These are phyloP conservation scores for Thelaira solivaga DNA, from an alignment of 2,888 invertebrate species.

Conservation along the genomic window DNA sequence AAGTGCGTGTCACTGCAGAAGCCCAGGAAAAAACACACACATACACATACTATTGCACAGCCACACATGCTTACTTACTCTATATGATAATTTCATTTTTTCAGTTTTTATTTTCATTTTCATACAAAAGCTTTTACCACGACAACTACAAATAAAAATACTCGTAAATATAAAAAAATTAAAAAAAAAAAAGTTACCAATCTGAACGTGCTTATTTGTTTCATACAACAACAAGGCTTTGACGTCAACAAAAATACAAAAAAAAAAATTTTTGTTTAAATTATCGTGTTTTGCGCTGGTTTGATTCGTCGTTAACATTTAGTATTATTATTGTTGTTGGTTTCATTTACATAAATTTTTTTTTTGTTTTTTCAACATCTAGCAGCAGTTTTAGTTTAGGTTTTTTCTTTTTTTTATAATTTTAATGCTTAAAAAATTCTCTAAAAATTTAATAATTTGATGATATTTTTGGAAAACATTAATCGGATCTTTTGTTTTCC, in stretches of 20 bases:
- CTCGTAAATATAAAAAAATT: constrained; percentile 12
- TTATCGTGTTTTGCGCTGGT: background rate
- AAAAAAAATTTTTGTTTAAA: background rate
- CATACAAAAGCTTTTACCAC: constrained; percentile 16
- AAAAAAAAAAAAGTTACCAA: constrained; percentile 10
- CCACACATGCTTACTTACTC: too few relatives aligned
- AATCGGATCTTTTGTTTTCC: too few relatives aligned
- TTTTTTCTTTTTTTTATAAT: background rate
- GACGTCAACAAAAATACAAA: constrained; percentile 52
- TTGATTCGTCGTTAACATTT: background rate
- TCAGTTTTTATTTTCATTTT: constrained; percentile 1
- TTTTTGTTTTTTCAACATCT: background rate
- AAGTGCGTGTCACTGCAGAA: constrained; percentile 58
- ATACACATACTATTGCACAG: too few relatives aligned
- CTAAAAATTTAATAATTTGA: too few relatives aligned
- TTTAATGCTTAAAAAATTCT: too few relatives aligned
- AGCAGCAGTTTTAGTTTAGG: background rate
- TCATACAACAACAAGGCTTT: constrained; percentile 54
- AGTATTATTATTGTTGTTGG: background rate
- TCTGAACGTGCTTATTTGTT: constrained; percentile 50
- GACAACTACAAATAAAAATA: background rate
- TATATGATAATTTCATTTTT: constrained; percentile 1
- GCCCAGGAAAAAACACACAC: constrained; percentile 40
- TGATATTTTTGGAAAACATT: too few relatives aligned
- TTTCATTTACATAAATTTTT: background rate